These are phyloP conservation scores for Drosophila saltans DNA, from an alignment of 1,140 invertebrate species.

Conservation along the genomic window DNA sequence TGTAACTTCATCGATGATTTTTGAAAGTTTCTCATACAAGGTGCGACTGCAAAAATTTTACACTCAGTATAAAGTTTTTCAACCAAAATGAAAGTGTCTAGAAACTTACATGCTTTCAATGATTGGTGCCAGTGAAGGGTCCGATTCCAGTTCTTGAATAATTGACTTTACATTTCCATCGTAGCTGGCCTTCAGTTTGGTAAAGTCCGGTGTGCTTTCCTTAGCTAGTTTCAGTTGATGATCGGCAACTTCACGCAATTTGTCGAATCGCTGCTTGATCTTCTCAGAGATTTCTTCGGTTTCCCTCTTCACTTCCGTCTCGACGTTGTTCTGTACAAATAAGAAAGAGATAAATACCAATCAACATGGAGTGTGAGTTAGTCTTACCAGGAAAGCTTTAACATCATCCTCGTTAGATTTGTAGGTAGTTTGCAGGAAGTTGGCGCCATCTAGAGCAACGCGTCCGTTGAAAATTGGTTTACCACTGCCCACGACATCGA, in stretches of 20 bases:
- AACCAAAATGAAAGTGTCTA: not conserved
- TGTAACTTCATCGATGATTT: conserved; percentile 83
- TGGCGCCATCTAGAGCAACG: conserved; percentile 86
- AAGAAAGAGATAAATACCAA: conserved; percentile 2
- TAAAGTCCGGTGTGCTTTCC: conserved; percentile 86
- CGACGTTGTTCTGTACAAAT: conserved; percentile 56
- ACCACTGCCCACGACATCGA: conserved; percentile 84
- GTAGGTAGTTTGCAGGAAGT: conserved; percentile 88
- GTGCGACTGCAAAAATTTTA: conserved; percentile 43
- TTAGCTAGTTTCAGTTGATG: conserved; percentile 84
- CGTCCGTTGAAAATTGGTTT: conserved; percentile 86
- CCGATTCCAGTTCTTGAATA: conserved; percentile 86
- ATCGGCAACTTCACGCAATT: conserved; percentile 75
- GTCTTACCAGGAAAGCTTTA: conserved; percentile 85
- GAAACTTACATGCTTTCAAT: conserved; percentile 84
- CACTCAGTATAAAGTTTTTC: not conserved
- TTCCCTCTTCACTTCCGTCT: conserved; percentile 68
- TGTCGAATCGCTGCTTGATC: conserved; percentile 80
- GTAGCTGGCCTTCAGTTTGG: conserved; percentile 85
- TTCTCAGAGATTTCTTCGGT: conserved; percentile 82
- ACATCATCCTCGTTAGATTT: conserved; percentile 87
- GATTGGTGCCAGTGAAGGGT: conserved; percentile 87
- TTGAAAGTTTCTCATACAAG: conserved; percentile 76
- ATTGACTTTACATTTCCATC: conserved; percentile 86
- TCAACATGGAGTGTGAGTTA: conserved; percentile 18